Evolutionary conservation across 2,113 vertebrate genomes (phyloP).

Genomic region (Brachypodius melanocephalos): DNA sequence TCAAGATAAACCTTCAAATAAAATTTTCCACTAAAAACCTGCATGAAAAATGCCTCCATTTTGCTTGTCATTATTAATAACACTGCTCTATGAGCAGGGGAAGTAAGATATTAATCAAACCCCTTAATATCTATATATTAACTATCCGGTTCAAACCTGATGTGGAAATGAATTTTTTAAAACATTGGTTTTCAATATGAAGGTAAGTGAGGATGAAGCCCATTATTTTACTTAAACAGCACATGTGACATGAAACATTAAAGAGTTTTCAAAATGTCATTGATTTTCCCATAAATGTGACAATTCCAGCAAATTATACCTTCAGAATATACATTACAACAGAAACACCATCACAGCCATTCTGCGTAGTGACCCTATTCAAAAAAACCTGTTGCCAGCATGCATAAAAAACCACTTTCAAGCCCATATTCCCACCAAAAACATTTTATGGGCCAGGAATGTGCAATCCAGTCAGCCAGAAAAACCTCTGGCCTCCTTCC

Average conservation of each 20-base stretch:
- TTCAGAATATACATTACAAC: neutral
- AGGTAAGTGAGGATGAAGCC: slow-evolving; percentile 20
- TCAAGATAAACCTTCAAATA: neutral
- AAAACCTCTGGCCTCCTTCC: neutral
- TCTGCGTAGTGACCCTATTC: neutral
- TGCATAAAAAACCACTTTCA: neutral
- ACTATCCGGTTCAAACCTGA: neutral
- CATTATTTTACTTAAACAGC: slow-evolving; percentile 4
- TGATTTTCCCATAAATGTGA: slow-evolving; percentile 24
- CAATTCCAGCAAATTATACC: neutral
- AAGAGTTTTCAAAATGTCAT: neutral
- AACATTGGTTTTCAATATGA: neutral
- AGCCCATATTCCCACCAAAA: neutral
- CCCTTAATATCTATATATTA: neutral
- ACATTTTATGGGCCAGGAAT: neutral
- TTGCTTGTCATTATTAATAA: neutral
- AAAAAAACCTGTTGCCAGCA: neutral
- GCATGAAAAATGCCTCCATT: neutral
- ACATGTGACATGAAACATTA: slow-evolving; percentile 4
- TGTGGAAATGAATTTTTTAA: neutral
- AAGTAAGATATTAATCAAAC: slow-evolving; percentile 8
- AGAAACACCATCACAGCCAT: neutral
- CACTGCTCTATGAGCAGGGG: neutral
- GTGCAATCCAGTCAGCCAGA: neutral
- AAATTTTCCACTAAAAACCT: neutral